Evolutionary conservation across 2,113 vertebrate genomes (phyloP).

Genomic region (Mastomys natalensis): DNA sequence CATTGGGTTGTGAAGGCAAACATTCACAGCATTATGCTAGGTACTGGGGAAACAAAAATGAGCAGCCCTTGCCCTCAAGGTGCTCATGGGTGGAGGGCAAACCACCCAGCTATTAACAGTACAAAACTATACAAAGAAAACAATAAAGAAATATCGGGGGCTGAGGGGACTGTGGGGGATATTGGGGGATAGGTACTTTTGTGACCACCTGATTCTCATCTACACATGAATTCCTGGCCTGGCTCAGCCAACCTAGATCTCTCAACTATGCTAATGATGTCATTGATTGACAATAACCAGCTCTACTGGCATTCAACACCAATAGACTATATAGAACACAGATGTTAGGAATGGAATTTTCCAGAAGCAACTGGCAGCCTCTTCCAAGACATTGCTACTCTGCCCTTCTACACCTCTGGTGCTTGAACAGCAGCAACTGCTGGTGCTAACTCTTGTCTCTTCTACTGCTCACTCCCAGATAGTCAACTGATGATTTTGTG

Average conservation of each 20-base stretch:
- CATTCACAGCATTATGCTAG: background rate
- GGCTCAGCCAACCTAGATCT: background rate
- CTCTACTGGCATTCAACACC: background rate
- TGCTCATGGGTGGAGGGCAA: background rate
- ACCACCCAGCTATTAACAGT: background rate
- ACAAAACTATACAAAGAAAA: background rate
- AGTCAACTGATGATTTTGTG: background rate
- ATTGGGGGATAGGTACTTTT: background rate
- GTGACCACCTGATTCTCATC: background rate
- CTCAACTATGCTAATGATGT: background rate
- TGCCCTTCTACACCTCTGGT: background rate
- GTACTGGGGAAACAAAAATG: background rate
- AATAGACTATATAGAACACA: background rate
- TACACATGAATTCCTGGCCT: background rate
- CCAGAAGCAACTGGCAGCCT: background rate
- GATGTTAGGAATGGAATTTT: background rate
- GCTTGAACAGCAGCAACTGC: background rate
- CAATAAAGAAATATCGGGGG: background rate
- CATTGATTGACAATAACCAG: background rate
- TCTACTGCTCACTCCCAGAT: background rate
- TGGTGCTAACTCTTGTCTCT: background rate
- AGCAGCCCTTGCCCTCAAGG: background rate
- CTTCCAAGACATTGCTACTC: background rate
- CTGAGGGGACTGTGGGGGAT: rapidly evolving
- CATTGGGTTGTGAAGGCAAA: constrained; percentile 23